Conservation (phyloP, 2,113 vertebrate genomes). For the Mormyrus iriodes region DNA sequence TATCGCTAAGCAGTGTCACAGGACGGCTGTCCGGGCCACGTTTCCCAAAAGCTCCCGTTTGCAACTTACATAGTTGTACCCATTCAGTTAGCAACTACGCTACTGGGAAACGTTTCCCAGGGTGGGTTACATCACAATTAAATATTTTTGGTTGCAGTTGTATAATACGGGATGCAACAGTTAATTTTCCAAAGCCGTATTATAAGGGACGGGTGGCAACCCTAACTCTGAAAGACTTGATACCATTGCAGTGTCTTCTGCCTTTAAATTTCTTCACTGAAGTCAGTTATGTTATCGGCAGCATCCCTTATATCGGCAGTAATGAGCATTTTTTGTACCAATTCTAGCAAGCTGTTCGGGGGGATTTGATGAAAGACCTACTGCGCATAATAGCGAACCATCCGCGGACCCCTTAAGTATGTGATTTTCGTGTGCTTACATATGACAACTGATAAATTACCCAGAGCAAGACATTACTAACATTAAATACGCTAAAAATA, state of each 20-base stretch:
- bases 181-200: too few relatives aligned
- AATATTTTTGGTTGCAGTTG: not conserved
- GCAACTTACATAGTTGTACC: too few relatives aligned
- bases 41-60: too few relatives aligned
- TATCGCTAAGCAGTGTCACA: too few relatives aligned
- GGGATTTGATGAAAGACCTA: not conserved
- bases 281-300: not conserved
- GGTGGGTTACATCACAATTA: too few relatives aligned
- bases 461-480: not conserved
- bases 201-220: too few relatives aligned
- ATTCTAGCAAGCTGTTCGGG: not conserved
- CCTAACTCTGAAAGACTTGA: too few relatives aligned
- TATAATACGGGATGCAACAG: too few relatives aligned
- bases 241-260: not conserved
- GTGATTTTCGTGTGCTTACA: not conserved
- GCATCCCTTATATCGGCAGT: not conserved
- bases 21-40: too few relatives aligned
- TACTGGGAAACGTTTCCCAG: too few relatives aligned
- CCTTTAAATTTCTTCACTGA: not conserved
- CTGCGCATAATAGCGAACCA: not conserved
- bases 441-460: not conserved
- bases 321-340: not conserved
- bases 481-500: not conserved
- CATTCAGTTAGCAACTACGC: too few relatives aligned
- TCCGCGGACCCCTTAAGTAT: not conserved